Conservation (phyloP, 2,888 invertebrate genomes). For the Caenorhabditis sulstoni region DNA sequence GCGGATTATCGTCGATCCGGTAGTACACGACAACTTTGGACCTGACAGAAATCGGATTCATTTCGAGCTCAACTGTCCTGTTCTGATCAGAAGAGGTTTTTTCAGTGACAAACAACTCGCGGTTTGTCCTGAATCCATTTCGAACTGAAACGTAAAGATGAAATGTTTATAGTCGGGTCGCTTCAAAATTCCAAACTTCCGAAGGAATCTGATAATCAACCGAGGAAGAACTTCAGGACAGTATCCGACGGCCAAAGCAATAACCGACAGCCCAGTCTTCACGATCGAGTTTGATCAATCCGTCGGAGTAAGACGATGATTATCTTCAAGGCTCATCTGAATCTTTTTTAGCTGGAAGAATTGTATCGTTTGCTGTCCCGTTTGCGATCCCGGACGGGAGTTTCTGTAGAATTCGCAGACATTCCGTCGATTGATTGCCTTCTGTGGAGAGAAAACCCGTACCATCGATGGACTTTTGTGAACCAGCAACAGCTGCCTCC, state of each 20-base stretch:
- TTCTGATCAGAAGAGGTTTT: conserved; percentile 57
- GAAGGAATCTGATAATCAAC: conserved; percentile 48
- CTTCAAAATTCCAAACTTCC: conserved; percentile 38
- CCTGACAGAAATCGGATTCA: conserved; percentile 47
- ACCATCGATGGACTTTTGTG: conserved; percentile 54
- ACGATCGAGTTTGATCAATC: conserved; percentile 61
- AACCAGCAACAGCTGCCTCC: conserved; percentile 26
- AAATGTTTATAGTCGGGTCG: no score
- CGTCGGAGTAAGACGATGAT: conserved; percentile 14
- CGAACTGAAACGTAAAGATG: no score
- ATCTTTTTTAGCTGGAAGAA: conserved; percentile 29
- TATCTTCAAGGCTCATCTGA: background rate
- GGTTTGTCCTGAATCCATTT: background rate
- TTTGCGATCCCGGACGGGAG: conserved; percentile 57
- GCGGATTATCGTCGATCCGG: conserved; percentile 65
- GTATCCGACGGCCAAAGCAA: conserved; percentile 54
- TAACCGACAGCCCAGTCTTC: conserved; percentile 64
- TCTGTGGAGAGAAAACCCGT: conserved; percentile 56
- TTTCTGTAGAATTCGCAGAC: conserved; percentile 67
- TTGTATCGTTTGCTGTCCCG: conserved; percentile 66
- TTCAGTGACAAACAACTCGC: conserved; percentile 37
- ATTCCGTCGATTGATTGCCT: conserved; percentile 57
- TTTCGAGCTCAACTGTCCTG: conserved; percentile 64
- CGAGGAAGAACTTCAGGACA: conserved; percentile 42
- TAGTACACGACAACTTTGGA: conserved; percentile 51